phyloP scores from a whole-genome alignment of 2,888 invertebrate genomes.

The Ormyrus labotus region DNA sequence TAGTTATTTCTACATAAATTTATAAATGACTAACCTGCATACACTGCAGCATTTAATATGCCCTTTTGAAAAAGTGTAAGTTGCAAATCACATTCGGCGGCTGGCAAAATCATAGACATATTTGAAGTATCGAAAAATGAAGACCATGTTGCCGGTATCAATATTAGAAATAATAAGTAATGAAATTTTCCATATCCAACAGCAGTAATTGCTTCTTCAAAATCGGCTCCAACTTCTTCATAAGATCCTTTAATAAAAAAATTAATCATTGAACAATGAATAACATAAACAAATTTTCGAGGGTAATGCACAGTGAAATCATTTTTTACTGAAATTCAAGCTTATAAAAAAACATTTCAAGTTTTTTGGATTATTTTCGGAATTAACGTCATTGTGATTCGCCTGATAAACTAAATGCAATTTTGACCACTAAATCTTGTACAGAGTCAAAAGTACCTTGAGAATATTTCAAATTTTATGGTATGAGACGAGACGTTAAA shows the following conservation, averaged over 20 bases:
- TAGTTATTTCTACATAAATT: too few relatives aligned
- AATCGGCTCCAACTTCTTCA: constrained; percentile 76
- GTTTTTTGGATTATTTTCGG: too few relatives aligned
- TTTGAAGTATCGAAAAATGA: constrained; percentile 84
- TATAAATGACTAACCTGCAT: constrained; percentile 78
- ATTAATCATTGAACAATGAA: neutral
- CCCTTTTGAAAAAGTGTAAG: constrained; percentile 84
- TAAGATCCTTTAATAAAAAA: neutral
- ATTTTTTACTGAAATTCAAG: too few relatives aligned
- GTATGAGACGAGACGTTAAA: too few relatives aligned
- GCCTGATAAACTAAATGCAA: too few relatives aligned
- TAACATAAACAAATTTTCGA: too few relatives aligned
- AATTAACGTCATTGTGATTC: too few relatives aligned
- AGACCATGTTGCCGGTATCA: constrained; percentile 82
- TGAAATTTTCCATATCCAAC: constrained; percentile 85
- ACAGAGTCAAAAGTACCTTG: too few relatives aligned
- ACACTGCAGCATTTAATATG: constrained; percentile 82
- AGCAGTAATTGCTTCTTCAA: constrained; percentile 83
- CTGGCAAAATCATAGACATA: constrained; percentile 83
- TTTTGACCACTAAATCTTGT: too few relatives aligned
- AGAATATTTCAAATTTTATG: too few relatives aligned
- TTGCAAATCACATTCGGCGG: constrained; percentile 85
- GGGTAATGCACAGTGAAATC: too few relatives aligned
- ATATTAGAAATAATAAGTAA: constrained; percentile 78
- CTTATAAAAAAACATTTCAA: too few relatives aligned